Evolutionary conservation across 2,113 vertebrate species (phyloP).

Genomic region (Scartelaos histophorus): DNA sequence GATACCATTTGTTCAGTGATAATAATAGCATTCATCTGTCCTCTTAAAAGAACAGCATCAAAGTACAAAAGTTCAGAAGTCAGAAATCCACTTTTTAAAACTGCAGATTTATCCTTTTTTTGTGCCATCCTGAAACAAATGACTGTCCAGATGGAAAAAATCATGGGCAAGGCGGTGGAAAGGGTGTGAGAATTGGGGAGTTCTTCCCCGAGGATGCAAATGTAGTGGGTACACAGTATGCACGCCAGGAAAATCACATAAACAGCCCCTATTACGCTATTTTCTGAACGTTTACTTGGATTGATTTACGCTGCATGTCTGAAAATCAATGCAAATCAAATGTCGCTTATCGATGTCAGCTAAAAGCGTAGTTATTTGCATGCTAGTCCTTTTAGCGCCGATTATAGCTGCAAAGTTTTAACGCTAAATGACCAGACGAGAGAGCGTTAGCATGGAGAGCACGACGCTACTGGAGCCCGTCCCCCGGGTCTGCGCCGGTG

Average conservation of each 20-base stretch:
- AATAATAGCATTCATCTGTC: conserved; percentile 6
- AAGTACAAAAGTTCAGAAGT: conserved; percentile 5
- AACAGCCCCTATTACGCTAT: too few relatives aligned
- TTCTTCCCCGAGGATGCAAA: conserved; percentile 66
- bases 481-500: conserved; percentile 38
- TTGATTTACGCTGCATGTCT: too few relatives aligned
- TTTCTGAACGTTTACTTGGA: too few relatives aligned
- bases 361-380: too few relatives aligned
- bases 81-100: neutral
- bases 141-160: conserved; percentile 10
- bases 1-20: neutral
- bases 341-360: too few relatives aligned
- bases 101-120: neutral
- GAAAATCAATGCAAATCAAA: too few relatives aligned
- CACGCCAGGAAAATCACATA: too few relatives aligned
- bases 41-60: neutral
- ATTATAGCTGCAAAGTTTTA: too few relatives aligned
- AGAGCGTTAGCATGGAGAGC: conserved; percentile 69
- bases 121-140: conserved; percentile 1
- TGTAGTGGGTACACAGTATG: conserved; percentile 44
- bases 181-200: conserved; percentile 69
- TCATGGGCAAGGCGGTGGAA: neutral
- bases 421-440: too few relatives aligned
- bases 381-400: too few relatives aligned
- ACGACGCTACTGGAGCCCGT: conserved; percentile 57